Evolutionary conservation across 1,140 invertebrate genomes (phyloP).

Genomic region (Dysdera silvatica): DNA sequence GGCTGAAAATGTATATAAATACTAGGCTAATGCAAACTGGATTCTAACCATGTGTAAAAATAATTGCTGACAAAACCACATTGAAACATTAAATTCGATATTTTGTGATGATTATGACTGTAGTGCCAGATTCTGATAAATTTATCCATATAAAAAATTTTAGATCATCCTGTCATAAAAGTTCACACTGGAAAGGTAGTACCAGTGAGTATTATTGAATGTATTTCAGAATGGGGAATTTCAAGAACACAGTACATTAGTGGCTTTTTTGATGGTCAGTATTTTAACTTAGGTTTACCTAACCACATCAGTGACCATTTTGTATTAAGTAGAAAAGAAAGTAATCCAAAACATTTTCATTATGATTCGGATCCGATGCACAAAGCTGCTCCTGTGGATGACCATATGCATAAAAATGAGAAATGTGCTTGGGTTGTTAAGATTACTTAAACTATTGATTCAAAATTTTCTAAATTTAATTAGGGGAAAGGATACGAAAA

Average conservation of each 20-base stretch:
- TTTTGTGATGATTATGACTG: not conserved
- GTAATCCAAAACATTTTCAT: too few species aligned
- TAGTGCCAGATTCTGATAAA: not conserved
- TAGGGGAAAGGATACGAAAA: not conserved
- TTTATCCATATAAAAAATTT: not conserved
- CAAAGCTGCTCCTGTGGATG: not conserved
- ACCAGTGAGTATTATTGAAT: not conserved
- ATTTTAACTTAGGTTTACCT: not conserved
- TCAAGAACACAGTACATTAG: not conserved
- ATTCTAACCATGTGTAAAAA: not conserved
- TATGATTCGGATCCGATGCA: not conserved
- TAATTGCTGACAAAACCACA: conserved; percentile 1
- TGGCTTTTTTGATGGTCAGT: not conserved
- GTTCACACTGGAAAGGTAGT: not conserved
- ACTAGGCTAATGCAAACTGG: not conserved
- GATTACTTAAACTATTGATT: not conserved
- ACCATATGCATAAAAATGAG: not conserved
- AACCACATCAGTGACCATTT: not conserved
- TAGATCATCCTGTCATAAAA: not conserved
- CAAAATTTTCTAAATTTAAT: not conserved
- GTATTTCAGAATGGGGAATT: not conserved
- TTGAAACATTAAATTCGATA: not conserved
- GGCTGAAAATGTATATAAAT: not conserved
- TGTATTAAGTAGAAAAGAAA: not conserved
- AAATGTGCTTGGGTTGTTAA: not conserved